Evolutionary conservation across 2,888 invertebrate species (phyloP).

Genomic region (Agonopterix heracliana): DNA sequence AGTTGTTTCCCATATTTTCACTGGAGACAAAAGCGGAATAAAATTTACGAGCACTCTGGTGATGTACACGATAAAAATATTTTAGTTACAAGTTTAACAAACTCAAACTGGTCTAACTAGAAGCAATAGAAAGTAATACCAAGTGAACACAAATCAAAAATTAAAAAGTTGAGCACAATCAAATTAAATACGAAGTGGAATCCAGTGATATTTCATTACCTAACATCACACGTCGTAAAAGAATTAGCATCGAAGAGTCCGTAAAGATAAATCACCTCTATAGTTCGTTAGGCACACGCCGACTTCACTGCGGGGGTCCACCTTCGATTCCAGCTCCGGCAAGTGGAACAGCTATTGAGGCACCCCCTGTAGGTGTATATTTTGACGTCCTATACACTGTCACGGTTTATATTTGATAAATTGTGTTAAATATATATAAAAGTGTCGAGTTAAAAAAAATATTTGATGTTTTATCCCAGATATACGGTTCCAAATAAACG

Average conservation of each 20-base stretch:
- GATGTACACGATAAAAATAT: too few species aligned
- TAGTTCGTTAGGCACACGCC: conserved; percentile 70
- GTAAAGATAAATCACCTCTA: conserved; percentile 59
- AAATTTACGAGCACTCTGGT: too few species aligned
- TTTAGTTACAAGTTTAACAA: too few species aligned
- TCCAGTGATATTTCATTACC: conserved; percentile 43
- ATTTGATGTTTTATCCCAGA: too few species aligned
- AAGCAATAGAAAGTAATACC: background rate
- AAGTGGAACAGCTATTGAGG: conserved; percentile 59
- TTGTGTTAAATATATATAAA: background rate
- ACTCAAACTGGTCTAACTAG: too few species aligned
- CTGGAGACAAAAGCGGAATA: too few species aligned
- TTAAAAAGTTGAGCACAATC: conserved; percentile 28
- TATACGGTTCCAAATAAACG: background rate
- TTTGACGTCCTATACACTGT: conserved; percentile 62
- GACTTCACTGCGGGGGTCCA: conserved; percentile 59
- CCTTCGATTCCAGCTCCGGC: conserved; percentile 60
- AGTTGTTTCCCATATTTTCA: too few species aligned
- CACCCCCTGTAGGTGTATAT: conserved; percentile 65
- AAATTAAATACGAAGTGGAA: conserved; percentile 35
- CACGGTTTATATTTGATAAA: conserved; percentile 46
- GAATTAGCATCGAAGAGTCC: conserved; percentile 55
- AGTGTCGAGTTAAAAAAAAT: background rate
- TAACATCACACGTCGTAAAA: conserved; percentile 64
- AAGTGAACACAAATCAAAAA: conserved; percentile 10